Conservation (phyloP, 1,140 invertebrate species). For the Agraylea sexmaculata region DNA sequence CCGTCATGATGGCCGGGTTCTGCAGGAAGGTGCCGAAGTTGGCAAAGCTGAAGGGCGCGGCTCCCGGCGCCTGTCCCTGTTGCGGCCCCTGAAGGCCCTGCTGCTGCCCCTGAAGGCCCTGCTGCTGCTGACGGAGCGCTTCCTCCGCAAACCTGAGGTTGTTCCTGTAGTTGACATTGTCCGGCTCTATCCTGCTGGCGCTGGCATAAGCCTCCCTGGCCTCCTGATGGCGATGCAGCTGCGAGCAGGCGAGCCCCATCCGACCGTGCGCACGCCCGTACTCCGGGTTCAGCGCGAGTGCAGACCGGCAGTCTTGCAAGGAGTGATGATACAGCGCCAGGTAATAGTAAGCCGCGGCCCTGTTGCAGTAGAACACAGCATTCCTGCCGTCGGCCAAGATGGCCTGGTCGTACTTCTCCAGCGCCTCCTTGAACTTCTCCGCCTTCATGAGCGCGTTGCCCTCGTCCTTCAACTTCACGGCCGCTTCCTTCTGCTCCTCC, state of each 20-base stretch:
- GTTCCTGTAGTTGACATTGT: slow-evolving; percentile 81
- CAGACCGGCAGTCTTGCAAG: slow-evolving; percentile 80
- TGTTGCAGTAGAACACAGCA: slow-evolving; percentile 90
- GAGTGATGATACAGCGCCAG: slow-evolving; percentile 68
- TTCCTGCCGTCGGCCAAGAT: slow-evolving; percentile 75
- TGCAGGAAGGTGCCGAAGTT: slow-evolving; percentile 53
- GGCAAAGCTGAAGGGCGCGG: slow-evolving; percentile 25
- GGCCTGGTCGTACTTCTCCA: slow-evolving; percentile 72
- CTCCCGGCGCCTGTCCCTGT: slow-evolving; percentile 20
- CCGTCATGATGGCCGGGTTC: slow-evolving; percentile 64
- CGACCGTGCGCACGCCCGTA: slow-evolving; percentile 94
- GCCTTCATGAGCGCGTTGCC: slow-evolving; percentile 82
- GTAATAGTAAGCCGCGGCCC: slow-evolving; percentile 84
- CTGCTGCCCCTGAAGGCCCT: slow-evolving; percentile 17
- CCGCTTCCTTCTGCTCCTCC: slow-evolving; percentile 47
- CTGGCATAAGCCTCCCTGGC: slow-evolving; percentile 78
- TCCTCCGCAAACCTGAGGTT: slow-evolving; percentile 59
- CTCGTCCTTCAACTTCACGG: slow-evolving; percentile 67
- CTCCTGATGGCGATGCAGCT: slow-evolving; percentile 66
- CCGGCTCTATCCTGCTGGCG: slow-evolving; percentile 82
- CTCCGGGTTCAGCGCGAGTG: slow-evolving; percentile 74
- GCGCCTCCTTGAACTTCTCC: slow-evolving; percentile 65
- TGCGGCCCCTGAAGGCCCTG: no score
- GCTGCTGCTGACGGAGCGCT: slow-evolving; percentile 23
- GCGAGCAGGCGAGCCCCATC: slow-evolving; percentile 81